Conservation (phyloP, 1,140 invertebrate species). For the Oscheius sp. region DNA sequence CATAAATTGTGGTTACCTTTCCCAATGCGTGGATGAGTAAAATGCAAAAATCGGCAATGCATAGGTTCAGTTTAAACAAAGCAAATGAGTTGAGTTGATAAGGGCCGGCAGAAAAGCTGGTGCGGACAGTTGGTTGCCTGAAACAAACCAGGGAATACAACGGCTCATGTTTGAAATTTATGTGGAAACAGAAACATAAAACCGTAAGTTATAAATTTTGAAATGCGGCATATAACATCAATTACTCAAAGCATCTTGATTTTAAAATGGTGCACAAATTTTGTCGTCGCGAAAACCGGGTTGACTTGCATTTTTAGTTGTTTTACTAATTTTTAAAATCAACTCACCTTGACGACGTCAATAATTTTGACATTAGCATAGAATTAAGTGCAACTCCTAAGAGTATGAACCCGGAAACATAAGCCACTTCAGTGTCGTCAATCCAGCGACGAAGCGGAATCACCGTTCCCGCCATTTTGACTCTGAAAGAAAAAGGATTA, state of each 20-base stretch:
- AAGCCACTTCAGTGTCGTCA: conserved; percentile 44
- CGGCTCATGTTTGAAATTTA: too few species aligned
- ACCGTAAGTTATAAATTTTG: too few species aligned
- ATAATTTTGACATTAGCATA: conserved; percentile 38
- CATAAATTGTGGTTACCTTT: conserved; percentile 46
- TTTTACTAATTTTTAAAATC: too few species aligned
- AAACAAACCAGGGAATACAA: too few species aligned
- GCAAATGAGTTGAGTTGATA: conserved; percentile 48
- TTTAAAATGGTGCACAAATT: too few species aligned
- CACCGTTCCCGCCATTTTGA: not conserved
- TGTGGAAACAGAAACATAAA: too few species aligned
- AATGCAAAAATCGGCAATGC: conserved; percentile 53
- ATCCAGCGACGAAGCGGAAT: not conserved
- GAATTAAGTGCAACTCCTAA: conserved; percentile 45
- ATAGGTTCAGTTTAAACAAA: conserved; percentile 53
- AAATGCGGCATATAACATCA: too few species aligned
- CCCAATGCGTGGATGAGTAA: conserved; percentile 50
- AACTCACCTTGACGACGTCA: conserved; percentile 43
- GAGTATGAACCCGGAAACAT: conserved; percentile 36
- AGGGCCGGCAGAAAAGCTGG: conserved; percentile 45
- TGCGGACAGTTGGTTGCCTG: conserved; percentile 42
- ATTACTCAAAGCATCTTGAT: too few species aligned
- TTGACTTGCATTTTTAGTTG: too few species aligned
- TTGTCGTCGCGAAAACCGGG: too few species aligned
- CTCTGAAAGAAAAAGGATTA: too few species aligned